Conservation (phyloP, 2,888 invertebrate species). For the Dasypolia templi region DNA sequence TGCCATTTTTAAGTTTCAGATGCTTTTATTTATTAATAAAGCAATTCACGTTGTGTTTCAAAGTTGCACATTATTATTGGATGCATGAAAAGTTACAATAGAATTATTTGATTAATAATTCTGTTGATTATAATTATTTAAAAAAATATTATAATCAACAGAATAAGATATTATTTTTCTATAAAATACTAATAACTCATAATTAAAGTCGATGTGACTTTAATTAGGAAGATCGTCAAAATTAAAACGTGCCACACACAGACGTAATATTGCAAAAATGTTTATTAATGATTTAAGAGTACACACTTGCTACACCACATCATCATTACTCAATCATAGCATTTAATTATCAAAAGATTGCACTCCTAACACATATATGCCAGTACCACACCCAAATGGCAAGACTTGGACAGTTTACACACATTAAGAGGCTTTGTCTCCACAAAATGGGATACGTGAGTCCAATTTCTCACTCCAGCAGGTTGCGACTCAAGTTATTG, state of each 20-base stretch:
- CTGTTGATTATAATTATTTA: too few relatives aligned
- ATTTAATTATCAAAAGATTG: constrained; percentile 40
- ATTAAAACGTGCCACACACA: background rate
- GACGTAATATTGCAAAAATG: background rate
- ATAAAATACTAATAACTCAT: too few relatives aligned
- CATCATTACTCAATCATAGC: constrained; percentile 19
- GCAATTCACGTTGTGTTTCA: background rate
- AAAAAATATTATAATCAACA: background rate
- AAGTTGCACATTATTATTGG: background rate
- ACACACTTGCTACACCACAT: background rate
- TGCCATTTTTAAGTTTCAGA: background rate
- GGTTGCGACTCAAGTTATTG: constrained; percentile 61
- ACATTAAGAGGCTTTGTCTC: constrained; percentile 85
- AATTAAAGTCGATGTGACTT: background rate
- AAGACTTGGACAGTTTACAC: constrained; percentile 84
- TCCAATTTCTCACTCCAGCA: constrained; percentile 79
- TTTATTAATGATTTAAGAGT: background rate
- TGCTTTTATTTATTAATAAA: background rate
- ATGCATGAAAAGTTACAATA: background rate
- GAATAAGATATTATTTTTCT: background rate
- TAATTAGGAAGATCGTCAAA: background rate
- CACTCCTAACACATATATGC: constrained; percentile 36
- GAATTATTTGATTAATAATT: too few relatives aligned
- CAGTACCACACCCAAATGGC: constrained; percentile 78
- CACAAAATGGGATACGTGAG: constrained; percentile 83